Evolutionary conservation across 2,888 invertebrate genomes (phyloP), one percentile per base, ranked within the genome.

Genomic region (Zaprionus lineosus): DNA sequence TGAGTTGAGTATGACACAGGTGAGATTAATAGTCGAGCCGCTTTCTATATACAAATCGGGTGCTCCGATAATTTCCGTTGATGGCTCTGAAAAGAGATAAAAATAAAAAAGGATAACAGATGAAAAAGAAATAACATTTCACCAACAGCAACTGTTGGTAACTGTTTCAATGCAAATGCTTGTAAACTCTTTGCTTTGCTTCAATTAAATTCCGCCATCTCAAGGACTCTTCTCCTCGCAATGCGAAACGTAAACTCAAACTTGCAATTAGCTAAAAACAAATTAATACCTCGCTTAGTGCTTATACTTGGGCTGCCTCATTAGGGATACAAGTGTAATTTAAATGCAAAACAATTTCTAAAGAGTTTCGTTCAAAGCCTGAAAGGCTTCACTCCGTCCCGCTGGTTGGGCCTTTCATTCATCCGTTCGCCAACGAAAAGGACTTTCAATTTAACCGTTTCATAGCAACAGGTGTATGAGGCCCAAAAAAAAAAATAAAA

Each of bases 11-110:
- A 97, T 96, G 85, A 97, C 95, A 91, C 97, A 97, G 64, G 97
- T 97, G 82, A 97, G 92, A 92, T 97, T 97, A 91, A 97, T 97
- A 82, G 97, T 97, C 90, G 96, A 97, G 53, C 97, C 97, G 73
- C 96, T 93, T 91, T 97, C 97, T 88, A 97, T 97, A 92, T 95
- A 97, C 78, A 97, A 92, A 90, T 97, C 97, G 34, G 97, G 97
- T 55, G 95, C 96, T 55, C 97, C 97, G 75, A 96, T 94, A 84
- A 97, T 97, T 91, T 96, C 96, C 66, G 97, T 97, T 82, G 95
- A 95, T 58, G 97, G 97, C 89, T 97, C 97, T 97, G 93, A 50
- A 94, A 89, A 24, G n/a, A n/a, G n/a, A n/a, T n/a, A 34, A 26
- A 48, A 26, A 40, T 2, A 50, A 34, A 34, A 12, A 1, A 16